Evolutionary conservation across 1,140 invertebrate genomes (phyloP), one percentile per base, ranked within the genome.

Genomic region (Bombus cullumanus): DNA sequence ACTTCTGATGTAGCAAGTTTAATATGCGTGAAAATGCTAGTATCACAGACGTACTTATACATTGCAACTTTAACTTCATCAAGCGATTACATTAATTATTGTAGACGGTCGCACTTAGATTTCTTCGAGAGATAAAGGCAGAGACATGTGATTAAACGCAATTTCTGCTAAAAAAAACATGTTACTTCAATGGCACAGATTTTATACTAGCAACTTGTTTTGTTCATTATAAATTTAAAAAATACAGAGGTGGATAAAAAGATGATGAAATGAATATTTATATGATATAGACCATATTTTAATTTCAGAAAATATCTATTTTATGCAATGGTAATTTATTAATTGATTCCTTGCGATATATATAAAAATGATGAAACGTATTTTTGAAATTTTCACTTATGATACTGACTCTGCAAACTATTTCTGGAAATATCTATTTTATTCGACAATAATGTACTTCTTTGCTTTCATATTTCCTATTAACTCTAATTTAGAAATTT

Each of bases 31-130:
- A 18, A 77, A 53, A 75, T 1, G 71, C 10, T 39, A 2, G 18
- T 69, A 39, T 69, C 64, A n/a, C 13, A 37, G 64, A 69, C 12
- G 57, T 71, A 53, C 47, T 53, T 18, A 53, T 22, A 22, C 75
- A 66, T 76, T 80, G 59, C 68, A 68, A 76, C 47, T 90, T 84
- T 87, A 87, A 84, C 73, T 66, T 84, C 68, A 72, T 89, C 83
- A 83, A 73, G 68, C 59, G 31, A 85, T 80, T 85, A 72, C 41
- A 53, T 47, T 86, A 77, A 89, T 86, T 83, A 88, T 76, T 77
- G 82, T 39, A 68, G 73, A 87, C 41, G 18, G 59, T 12, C 31
- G 83, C 28, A 77, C 22, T 86, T 79, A 82, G 79, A 83, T 81
- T 69, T 82, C 43, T 25, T 22, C 81, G 78, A 75, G 41, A 62